Conservation (phyloP, 2,888 invertebrate species). For the Lithophane semibrunnea region DNA sequence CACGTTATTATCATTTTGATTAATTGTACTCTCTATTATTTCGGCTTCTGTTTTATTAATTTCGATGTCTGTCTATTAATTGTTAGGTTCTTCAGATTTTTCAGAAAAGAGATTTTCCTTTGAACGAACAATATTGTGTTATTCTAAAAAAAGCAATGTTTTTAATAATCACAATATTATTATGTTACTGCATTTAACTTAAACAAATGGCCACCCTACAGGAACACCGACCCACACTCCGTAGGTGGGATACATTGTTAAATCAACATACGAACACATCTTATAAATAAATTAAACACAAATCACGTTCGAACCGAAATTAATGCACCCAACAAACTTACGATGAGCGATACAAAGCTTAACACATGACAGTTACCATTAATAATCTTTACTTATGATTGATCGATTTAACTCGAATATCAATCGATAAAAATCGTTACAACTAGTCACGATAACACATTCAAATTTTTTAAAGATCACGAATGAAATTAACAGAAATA, state of each 20-base stretch:
- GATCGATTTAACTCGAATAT: slow-evolving; percentile 79
- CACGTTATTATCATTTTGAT: neutral
- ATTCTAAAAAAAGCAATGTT: neutral
- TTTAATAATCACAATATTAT: neutral
- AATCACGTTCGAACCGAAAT: slow-evolving; percentile 58
- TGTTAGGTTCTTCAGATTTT: neutral
- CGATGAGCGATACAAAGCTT: slow-evolving; percentile 82
- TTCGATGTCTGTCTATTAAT: neutral
- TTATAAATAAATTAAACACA: slow-evolving; percentile 62
- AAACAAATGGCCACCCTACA: slow-evolving; percentile 34
- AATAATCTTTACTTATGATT: slow-evolving; percentile 85
- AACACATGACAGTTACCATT: slow-evolving; percentile 82
- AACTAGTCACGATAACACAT: slow-evolving; percentile 73
- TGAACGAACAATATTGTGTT: neutral
- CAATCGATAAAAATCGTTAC: slow-evolving; percentile 68
- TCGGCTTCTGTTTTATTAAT: neutral
- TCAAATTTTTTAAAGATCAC: slow-evolving; percentile 67
- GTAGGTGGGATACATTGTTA: slow-evolving; percentile 55
- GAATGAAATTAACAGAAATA: slow-evolving; percentile 66
- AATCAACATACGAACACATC: slow-evolving; percentile 55
- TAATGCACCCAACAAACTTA: slow-evolving; percentile 70
- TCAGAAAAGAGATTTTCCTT: neutral
- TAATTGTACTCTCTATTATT: neutral
- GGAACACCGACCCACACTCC: slow-evolving; percentile 30
- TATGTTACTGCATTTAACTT: neutral